A percentile compares a stretch with the other conserved stretches of the same genome.
Evolutionary conservation across 1,140 invertebrate genomes (phyloP).

Genomic region (Drosophila sp.): DNA sequence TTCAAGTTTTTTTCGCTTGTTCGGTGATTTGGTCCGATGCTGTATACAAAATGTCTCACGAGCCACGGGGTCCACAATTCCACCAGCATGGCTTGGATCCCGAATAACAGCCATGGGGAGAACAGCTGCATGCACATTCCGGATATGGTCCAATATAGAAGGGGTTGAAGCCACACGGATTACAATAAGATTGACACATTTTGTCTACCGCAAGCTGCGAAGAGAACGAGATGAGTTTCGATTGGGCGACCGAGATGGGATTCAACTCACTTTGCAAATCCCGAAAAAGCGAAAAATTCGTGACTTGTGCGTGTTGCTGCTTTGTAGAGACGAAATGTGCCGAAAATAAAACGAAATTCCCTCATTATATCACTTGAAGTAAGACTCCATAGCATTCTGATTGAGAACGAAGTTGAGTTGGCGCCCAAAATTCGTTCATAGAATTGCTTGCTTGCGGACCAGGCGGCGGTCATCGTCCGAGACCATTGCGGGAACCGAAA

Average conservation of each 20-base stretch:
- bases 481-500: background rate
- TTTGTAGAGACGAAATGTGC: background rate
- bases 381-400: background rate
- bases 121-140: conserved; percentile 28
- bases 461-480: background rate
- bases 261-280: background rate
- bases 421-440: background rate
- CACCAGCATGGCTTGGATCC: conserved; percentile 44
- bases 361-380: background rate
- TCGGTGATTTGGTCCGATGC: background rate
- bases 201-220: conserved; percentile 17
- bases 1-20: background rate
- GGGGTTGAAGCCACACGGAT: conserved; percentile 37
- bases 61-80: conserved; percentile 23
- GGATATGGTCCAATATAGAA: conserved; percentile 61
- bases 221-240: background rate
- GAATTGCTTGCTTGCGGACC: background rate
- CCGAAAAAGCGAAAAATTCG: conserved; percentile 10
- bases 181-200: conserved; percentile 27
- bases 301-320: background rate
- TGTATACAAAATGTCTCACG: conserved; percentile 17
- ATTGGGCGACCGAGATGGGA: background rate
- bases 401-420: background rate
- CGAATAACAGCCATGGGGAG: conserved; percentile 47
- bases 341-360: background rate